A percentile compares a stretch with the other conserved stretches of the same genome.
phyloP scores from a whole-genome alignment of 2,113 vertebrate genomes.

The Himantopus leucocephalus region DNA sequence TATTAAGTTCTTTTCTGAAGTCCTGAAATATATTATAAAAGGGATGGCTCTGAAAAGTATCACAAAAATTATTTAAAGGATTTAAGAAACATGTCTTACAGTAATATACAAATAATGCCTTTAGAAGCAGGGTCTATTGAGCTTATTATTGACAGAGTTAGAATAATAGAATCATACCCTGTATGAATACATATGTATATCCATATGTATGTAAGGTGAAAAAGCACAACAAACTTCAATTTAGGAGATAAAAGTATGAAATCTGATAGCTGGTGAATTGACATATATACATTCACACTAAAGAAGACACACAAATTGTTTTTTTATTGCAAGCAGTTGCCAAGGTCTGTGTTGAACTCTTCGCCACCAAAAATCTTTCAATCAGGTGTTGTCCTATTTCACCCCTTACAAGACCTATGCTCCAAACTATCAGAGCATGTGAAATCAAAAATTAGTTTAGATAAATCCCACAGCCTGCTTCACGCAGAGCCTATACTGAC shows the following conservation, averaged over 20 bases:
- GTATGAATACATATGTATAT: neutral
- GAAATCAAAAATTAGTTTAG: neutral
- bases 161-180: rapidly evolving
- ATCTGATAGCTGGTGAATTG: neutral
- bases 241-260: neutral
- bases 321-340: neutral
- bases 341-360: neutral
- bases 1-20: neutral
- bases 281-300: neutral
- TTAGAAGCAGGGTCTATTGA: neutral
- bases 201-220: neutral
- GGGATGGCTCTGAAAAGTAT: neutral
- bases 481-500: neutral
- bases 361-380: neutral
- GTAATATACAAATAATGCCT: neutral
- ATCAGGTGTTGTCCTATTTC: neutral
- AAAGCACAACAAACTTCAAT: neutral
- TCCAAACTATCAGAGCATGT: neutral
- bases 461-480: neutral
- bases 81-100: neutral
- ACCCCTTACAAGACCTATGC: neutral
- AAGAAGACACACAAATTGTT: neutral
- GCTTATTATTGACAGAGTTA: neutral
- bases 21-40: neutral
- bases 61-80: neutral